A percentile compares a stretch with the other conserved stretches of the same genome.
phyloP scores from a whole-genome alignment of 2,888 invertebrate species.

The Eupithecia exiguata region DNA sequence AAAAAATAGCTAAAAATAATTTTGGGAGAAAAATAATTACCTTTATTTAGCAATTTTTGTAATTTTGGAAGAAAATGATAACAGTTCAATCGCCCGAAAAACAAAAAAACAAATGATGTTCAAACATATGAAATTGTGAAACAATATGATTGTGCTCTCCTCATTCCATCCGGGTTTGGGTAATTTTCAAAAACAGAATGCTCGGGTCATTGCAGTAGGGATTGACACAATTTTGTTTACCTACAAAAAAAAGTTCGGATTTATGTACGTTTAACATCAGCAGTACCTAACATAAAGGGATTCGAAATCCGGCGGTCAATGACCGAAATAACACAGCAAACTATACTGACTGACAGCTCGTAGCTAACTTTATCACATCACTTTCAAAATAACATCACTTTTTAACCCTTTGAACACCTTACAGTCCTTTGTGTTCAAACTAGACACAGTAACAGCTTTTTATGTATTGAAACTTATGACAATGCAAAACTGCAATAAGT shows the following conservation, averaged over 20 bases:
- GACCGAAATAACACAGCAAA: constrained; percentile 82
- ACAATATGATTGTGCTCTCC: constrained; percentile 82
- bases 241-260: constrained; percentile 72
- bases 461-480: constrained; percentile 79
- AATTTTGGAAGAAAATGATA: constrained; percentile 83
- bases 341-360: constrained; percentile 73
- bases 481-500: constrained; percentile 84
- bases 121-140: constrained; percentile 83
- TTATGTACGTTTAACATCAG: constrained; percentile 55
- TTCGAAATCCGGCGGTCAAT: constrained; percentile 83
- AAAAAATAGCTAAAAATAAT: constrained; percentile 31
- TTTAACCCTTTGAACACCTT: constrained; percentile 60
- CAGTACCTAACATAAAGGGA: constrained; percentile 73
- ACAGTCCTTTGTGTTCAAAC: constrained; percentile 64
- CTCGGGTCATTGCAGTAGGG: constrained; percentile 79
- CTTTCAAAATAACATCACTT: constrained; percentile 74
- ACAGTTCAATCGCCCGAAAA: constrained; percentile 83
- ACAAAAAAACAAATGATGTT: constrained; percentile 84
- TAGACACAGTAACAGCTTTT: constrained; percentile 78
- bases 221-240: constrained; percentile 69
- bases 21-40: constrained; percentile 71
- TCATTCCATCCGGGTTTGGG: constrained; percentile 82
- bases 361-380: constrained; percentile 74
- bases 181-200: constrained; percentile 81
- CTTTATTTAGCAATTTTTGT: constrained; percentile 83